phyloP scores from a whole-genome alignment of 1,140 invertebrate genomes.

The Camponotus floridanus region DNA sequence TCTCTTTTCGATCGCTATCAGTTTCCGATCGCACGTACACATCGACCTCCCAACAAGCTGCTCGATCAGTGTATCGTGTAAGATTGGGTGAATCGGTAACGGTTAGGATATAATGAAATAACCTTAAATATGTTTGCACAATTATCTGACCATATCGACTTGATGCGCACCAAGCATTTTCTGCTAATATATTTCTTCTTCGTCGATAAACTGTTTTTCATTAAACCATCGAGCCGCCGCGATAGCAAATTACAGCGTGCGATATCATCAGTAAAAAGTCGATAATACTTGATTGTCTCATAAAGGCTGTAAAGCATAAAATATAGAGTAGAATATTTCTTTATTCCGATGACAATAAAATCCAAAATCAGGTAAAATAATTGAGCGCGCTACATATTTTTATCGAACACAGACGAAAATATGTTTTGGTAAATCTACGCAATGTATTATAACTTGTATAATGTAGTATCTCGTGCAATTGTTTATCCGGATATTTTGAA shows the following conservation, averaged over 20 bases:
- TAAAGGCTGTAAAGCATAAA: conserved; percentile 32
- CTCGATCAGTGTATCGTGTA: conserved; percentile 54
- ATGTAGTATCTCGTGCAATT: conserved; percentile 53
- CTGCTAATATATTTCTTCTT: not conserved
- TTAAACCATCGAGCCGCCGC: not conserved
- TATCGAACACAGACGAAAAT: not conserved
- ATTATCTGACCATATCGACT: conserved; percentile 74
- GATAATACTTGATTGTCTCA: conserved; percentile 3
- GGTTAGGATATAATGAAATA: conserved; percentile 75
- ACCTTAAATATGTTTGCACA: conserved; percentile 73
- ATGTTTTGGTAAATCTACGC: not conserved
- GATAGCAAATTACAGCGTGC: not conserved
- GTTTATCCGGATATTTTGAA: conserved; percentile 64
- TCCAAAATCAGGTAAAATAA: conserved; percentile 1
- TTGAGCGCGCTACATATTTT: not conserved
- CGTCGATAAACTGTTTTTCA: not conserved
- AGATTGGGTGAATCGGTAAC: conserved; percentile 66
- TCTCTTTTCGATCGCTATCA: conserved; percentile 75
- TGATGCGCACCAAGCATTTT: conserved; percentile 16
- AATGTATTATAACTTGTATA: not conserved
- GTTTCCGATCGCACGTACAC: conserved; percentile 37
- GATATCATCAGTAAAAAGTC: not conserved
- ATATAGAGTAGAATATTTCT: not conserved
- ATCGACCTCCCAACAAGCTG: conserved; percentile 78
- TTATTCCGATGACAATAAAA: not conserved